These are phyloP conservation scores for Alcis repandata DNA, from an alignment of 2,888 invertebrate genomes.

Conservation along the genomic window DNA sequence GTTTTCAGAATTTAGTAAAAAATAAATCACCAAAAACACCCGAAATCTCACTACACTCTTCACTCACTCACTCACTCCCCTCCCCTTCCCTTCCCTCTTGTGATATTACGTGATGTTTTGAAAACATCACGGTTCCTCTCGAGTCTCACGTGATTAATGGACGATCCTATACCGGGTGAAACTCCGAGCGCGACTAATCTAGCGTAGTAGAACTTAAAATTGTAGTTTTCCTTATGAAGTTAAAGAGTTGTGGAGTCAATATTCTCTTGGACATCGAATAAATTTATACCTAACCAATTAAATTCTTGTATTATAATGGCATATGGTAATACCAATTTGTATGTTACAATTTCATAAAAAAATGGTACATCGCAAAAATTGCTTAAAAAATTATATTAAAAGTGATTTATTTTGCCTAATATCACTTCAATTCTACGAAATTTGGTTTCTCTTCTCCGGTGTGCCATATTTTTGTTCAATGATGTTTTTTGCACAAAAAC, in stretches of 20 bases:
- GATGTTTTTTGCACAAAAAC: slow-evolving; percentile 15
- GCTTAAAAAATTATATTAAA: not conserved
- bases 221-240: slow-evolving; percentile 1
- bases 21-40: no score
- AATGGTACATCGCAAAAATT: slow-evolving; percentile 12
- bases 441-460: not conserved
- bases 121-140: no score
- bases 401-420: not conserved
- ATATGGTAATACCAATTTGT: not conserved
- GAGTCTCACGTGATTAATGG: no score
- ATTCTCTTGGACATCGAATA: not conserved
- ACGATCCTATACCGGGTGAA: no score
- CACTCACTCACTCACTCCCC: no score
- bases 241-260: not conserved
- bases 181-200: no score
- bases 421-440: not conserved
- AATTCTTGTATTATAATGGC: not conserved
- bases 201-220: no score
- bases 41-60: no score
- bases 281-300: no score
- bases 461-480: slow-evolving; percentile 7
- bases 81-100: no score
- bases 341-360: not conserved
- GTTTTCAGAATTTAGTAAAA: no score
- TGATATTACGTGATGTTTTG: no score